phyloP scores from a whole-genome alignment of 1,140 invertebrate species.

The Bombus soroeensis region DNA sequence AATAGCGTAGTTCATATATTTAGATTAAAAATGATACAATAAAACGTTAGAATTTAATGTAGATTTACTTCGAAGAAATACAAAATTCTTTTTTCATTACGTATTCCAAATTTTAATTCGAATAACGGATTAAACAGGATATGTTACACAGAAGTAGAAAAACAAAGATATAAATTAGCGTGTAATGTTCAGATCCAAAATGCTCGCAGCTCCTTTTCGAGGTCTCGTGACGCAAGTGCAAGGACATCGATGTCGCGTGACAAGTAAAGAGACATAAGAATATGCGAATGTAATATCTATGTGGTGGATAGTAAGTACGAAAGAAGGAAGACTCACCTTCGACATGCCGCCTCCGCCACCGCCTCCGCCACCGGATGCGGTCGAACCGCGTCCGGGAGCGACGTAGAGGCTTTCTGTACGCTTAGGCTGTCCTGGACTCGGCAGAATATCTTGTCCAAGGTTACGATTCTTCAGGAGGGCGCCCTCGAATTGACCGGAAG shows the following conservation, averaged over 20 bases:
- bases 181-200: not conserved
- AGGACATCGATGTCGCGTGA: conserved; percentile 46
- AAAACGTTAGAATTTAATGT: not conserved
- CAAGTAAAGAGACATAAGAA: conserved; percentile 23
- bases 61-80: not conserved
- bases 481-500: conserved; percentile 88
- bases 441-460: conserved; percentile 93
- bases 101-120: not conserved
- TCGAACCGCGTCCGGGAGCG: conserved; percentile 78
- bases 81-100: too few species aligned
- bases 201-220: conserved; percentile 7
- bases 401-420: conserved; percentile 93
- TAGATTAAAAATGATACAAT: not conserved
- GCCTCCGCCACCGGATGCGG: conserved; percentile 70
- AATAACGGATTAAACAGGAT: not conserved
- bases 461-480: conserved; percentile 90
- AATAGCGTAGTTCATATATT: not conserved
- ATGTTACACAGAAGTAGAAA: too few species aligned
- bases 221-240: conserved; percentile 42
- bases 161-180: not conserved
- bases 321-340: conserved; percentile 75
- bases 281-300: conserved; percentile 43
- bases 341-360: conserved; percentile 65
- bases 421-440: conserved; percentile 92
- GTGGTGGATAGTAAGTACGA: conserved; percentile 19